A percentile compares a stretch with the other conserved stretches of the same genome.
phyloP scores from a whole-genome alignment of 2,797 vertebrate genomes.

The Pipistrellus pygmaeus region DNA sequence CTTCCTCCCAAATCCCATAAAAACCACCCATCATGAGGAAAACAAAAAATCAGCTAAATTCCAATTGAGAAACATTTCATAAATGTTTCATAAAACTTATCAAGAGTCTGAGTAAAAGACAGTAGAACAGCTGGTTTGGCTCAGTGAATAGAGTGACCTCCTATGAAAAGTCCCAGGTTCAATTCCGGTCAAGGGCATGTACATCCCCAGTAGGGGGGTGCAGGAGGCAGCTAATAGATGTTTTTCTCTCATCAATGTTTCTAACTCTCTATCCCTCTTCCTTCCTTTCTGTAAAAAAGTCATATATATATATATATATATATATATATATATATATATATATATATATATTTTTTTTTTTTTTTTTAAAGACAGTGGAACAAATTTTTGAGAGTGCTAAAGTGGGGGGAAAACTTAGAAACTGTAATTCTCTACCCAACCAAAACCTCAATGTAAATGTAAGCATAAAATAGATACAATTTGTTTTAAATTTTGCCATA shows the following conservation, averaged over 20 bases:
- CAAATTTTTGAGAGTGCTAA: neutral
- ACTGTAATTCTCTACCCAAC: neutral
- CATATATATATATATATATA: no score
- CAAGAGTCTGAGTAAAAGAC: neutral
- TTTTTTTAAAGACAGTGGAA: neutral
- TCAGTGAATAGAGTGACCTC: no score
- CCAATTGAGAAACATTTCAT: neutral
- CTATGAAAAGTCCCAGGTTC: no score
- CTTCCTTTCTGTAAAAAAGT: no score
- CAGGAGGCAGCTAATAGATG: no score
- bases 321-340: no score
- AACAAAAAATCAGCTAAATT: neutral
- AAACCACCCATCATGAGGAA: neutral
- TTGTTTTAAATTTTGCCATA: neutral
- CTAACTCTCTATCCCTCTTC: no score
- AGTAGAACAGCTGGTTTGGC: neutral
- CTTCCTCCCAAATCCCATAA: neutral
- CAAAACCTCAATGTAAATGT: slow-evolving; percentile 33
- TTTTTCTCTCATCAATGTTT: no score
- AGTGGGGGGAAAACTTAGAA: neutral
- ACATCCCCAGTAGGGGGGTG: no score
- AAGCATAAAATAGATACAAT: neutral
- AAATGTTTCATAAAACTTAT: neutral
- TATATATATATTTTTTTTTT: no score
- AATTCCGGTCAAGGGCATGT: no score